Evolutionary conservation across 2,888 invertebrate genomes (phyloP), one percentile per base, ranked within the genome.

Genomic region (Ernsta delagoae): DNA sequence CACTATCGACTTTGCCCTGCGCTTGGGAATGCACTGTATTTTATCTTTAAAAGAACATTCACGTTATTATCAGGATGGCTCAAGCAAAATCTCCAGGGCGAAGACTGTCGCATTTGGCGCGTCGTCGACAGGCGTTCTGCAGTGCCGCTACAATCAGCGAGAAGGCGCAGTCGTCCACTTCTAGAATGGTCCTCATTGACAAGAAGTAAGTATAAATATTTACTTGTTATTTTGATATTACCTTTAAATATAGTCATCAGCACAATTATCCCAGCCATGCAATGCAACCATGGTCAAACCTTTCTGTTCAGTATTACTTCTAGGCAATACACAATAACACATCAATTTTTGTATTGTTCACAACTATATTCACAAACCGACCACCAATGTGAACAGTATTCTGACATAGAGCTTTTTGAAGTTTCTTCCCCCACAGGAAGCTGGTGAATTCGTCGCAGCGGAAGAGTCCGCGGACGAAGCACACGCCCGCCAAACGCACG

Each of bases 51-150:
- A 11, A 43, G 4, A n/a, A 31, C 9, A 5, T 31, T 45, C 2
- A 34, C 12, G 31, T 39, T 41, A 1, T 9, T 76, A 73, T 45
- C 82, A 94, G 94, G 78, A 83, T 83, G 85, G 87, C 81, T 74
- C 90, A 91, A 77, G 88, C 86, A 0, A 92, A 96, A 81, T 97
- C 97, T 1, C 97, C 97, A 0, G 97, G 97, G 0, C 95, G 96
- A 71, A 93, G 97, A 5, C 85, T 97, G 16, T 97, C 96, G 70
- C 97, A 97, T 80, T 89, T 97, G 77, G 97, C 97, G 1, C 95
- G 95, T 67, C 92, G 97, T 6, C 93, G 97, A 63, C 96, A 96
- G 76, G 95, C 96, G 1, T 97, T 97, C 84, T 96, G 96, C 67
- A 96, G 96, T 59, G 96, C 96, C 0, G 90, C 92, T 54, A 93